Conservation (phyloP, 2,113 vertebrate genomes). For the Proterorhinus semilunaris region DNA sequence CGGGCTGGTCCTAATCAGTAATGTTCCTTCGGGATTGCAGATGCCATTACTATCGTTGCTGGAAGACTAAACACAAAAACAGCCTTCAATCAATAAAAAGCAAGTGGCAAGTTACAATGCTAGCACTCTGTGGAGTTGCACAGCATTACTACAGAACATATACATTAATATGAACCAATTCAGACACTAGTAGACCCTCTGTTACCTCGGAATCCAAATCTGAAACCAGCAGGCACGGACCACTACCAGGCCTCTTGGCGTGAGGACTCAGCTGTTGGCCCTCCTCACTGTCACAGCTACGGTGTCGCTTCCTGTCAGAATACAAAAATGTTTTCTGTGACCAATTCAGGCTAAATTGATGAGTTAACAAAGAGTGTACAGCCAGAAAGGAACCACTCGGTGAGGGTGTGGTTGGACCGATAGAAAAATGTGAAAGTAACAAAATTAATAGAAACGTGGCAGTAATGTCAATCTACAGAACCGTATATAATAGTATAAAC, state of each 20-base stretch:
- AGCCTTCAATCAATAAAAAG: not conserved
- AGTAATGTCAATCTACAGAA: not conserved
- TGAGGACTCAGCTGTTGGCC: slow-evolving; percentile 79
- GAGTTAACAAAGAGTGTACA: slow-evolving; percentile 13
- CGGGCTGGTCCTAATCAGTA: slow-evolving; percentile 55
- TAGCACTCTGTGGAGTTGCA: not conserved
- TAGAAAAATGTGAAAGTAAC: slow-evolving; percentile 44
- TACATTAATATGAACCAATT: not conserved
- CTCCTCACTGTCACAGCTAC: slow-evolving; percentile 86
- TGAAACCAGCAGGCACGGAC: slow-evolving; percentile 79
- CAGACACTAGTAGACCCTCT: not conserved
- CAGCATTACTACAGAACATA: not conserved
- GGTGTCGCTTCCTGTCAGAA: slow-evolving; percentile 86
- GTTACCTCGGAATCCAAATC: slow-evolving; percentile 87
- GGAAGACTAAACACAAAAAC: slow-evolving; percentile 71
- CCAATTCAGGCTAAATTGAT: not conserved
- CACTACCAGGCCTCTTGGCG: slow-evolving; percentile 83
- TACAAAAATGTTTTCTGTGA: slow-evolving; percentile 5
- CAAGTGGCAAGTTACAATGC: not conserved
- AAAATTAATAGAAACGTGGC: slow-evolving; percentile 61
- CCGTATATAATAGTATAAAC: too few relatives aligned
- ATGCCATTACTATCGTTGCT: slow-evolving; percentile 76
- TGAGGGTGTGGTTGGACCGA: not conserved
- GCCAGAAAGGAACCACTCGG: slow-evolving; percentile 7
- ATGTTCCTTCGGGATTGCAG: slow-evolving; percentile 70